phyloP scores from a whole-genome alignment of 2,113 vertebrate genomes.

The Synodontis membranacea region DNA sequence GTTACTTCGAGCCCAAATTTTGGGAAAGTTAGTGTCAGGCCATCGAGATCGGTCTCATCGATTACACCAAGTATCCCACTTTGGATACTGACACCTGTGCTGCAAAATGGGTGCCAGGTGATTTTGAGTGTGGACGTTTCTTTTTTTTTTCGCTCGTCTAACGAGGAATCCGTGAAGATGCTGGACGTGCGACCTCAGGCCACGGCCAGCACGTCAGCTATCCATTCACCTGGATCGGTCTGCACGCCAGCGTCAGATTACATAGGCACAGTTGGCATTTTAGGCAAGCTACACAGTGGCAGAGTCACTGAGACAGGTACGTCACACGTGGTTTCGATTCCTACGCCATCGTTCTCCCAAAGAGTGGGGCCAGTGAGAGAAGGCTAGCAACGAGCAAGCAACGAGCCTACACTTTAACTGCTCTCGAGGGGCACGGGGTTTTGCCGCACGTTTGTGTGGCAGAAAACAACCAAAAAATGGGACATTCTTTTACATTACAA shows the following conservation, averaged over 20 bases:
- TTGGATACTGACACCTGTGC: conserved; percentile 19
- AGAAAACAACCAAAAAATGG: conserved; percentile 54
- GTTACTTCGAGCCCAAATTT: conserved; percentile 30
- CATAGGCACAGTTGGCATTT: conserved; percentile 80
- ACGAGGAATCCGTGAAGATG: conserved; percentile 19
- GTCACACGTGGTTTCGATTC: conserved; percentile 60
- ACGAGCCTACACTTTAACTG: conserved; percentile 58
- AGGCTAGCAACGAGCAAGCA: conserved; percentile 53
- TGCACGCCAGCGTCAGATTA: conserved; percentile 70
- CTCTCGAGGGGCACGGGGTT: background rate
- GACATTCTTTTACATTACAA: conserved; percentile 65
- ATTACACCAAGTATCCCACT: conserved; percentile 30
- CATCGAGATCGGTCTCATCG: background rate
- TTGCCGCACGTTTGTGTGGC: conserved; percentile 39
- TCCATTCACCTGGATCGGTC: conserved; percentile 59
- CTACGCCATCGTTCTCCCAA: conserved; percentile 55
- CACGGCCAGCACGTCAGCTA: conserved; percentile 52
- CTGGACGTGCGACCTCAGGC: conserved; percentile 45
- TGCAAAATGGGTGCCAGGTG: conserved; percentile 22
- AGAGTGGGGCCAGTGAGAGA: conserved; percentile 58
- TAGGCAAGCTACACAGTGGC: conserved; percentile 74
- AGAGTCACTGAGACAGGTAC: conserved; percentile 68
- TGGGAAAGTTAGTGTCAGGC: conserved; percentile 35
- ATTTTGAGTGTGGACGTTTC: conserved; percentile 20
- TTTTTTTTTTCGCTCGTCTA: conserved; percentile 12